These are phyloP conservation scores for Drosophila repleta DNA, from an alignment of 1,140 invertebrate species.

Conservation along the genomic window DNA sequence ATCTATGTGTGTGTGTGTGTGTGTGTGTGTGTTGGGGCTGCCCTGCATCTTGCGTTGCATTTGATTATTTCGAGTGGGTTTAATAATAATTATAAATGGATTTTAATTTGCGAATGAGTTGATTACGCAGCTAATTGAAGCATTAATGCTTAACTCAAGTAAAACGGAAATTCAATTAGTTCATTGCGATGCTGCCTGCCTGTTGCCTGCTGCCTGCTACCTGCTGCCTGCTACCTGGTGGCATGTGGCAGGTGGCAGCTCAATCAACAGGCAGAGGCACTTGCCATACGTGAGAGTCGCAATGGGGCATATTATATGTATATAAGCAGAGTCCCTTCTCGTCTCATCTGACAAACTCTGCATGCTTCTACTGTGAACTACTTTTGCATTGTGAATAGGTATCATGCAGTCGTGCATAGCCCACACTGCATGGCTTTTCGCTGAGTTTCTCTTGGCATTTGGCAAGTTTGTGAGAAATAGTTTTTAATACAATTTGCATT, in stretches of 20 bases:
- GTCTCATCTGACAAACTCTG: no score
- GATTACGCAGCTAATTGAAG: constrained; percentile 31
- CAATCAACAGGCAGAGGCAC: constrained; percentile 21
- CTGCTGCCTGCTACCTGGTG: background rate
- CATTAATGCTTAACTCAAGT: constrained; percentile 10
- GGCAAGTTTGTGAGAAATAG: constrained; percentile 21
- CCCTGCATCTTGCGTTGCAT: no score
- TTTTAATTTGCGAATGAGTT: constrained; percentile 12
- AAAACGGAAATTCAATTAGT: constrained; percentile 15
- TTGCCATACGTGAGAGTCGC: constrained; percentile 14
- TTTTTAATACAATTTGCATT: constrained; percentile 2
- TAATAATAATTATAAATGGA: constrained; percentile 2
- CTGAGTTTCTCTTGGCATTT: constrained; percentile 15
- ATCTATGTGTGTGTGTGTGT: background rate
- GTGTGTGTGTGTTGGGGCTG: background rate
- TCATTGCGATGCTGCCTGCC: constrained; percentile 10
- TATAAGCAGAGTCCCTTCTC: no score
- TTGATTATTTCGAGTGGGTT: constrained; percentile 6
- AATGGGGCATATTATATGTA: no score
- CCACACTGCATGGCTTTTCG: no score
- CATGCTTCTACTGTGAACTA: no score
- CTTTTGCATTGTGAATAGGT: no score
- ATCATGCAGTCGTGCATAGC: no score
- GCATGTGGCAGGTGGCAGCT: constrained; percentile 20
- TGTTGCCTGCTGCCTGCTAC: constrained; percentile 1